Conservation (phyloP, 2,113 vertebrate species). For the Helogale parvula region DNA sequence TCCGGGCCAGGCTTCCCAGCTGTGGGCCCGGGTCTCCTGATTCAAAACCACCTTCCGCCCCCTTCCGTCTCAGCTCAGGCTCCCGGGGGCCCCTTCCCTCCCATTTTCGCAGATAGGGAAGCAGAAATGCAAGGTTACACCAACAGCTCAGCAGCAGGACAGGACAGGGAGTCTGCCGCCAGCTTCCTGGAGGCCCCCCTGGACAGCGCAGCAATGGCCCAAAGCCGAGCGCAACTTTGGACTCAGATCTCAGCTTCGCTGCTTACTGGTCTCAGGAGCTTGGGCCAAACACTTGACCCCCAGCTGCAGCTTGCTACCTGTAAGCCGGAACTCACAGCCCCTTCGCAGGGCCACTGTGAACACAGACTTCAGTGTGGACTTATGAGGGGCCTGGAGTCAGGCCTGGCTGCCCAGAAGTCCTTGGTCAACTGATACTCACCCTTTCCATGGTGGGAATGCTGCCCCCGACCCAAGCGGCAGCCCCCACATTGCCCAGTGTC, state of each 20-base stretch:
- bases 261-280: neutral
- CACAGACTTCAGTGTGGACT: neutral
- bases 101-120: neutral
- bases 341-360: neutral
- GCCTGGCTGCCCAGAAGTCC: neutral
- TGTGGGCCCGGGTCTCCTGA: neutral
- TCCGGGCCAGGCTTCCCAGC: fast-evolving
- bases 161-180: neutral
- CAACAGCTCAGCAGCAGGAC: neutral
- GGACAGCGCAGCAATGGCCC: neutral
- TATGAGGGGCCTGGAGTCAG: fast-evolving
- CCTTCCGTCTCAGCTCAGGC: too few species aligned
- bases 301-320: neutral
- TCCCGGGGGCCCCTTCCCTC: neutral
- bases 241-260: neutral
- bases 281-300: neutral
- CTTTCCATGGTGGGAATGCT: fast-evolving
- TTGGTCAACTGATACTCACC: fast-evolving
- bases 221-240: fast-evolving
- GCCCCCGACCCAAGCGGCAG: neutral
- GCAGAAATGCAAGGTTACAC: neutral
- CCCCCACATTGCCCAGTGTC: neutral
- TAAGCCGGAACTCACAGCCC: neutral
- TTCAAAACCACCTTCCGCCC: neutral
- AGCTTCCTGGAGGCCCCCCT: too few species aligned